Conservation (phyloP, 1,140 invertebrate genomes). For the Cryptotermes secundus region DNA sequence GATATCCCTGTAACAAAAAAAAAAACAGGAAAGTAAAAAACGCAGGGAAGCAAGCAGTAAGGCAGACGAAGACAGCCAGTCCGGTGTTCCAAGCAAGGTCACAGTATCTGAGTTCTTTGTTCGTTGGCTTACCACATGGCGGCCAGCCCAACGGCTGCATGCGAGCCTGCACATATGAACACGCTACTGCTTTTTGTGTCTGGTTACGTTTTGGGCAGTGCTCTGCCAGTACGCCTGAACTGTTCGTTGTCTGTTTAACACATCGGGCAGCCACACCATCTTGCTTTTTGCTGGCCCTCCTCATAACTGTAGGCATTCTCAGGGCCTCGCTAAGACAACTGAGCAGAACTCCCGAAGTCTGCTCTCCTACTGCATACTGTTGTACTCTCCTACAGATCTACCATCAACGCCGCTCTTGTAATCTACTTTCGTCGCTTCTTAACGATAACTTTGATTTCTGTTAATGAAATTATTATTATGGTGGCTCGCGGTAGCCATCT, state of each 20-base stretch:
- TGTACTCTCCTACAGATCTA: no score
- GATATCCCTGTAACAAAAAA: background rate
- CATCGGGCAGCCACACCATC: background rate
- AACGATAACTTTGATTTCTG: no score
- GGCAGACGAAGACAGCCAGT: background rate
- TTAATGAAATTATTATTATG: no score
- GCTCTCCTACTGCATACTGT: no score
- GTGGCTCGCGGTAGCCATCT: no score
- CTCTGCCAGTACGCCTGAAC: background rate
- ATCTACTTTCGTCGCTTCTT: no score
- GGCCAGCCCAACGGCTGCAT: no score
- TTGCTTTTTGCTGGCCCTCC: background rate
- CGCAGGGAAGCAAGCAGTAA: background rate
- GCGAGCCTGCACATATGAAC: slow-evolving; percentile 3
- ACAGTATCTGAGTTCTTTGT: background rate
- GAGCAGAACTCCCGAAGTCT: no score
- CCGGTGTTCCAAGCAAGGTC: slow-evolving; percentile 6
- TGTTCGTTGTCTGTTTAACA: background rate
- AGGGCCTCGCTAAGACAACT: no score
- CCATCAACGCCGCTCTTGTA: no score
- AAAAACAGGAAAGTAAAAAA: background rate
- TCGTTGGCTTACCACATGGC: background rate
- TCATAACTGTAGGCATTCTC: no score
- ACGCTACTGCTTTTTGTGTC: background rate
- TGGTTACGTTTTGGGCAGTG: background rate